phyloP scores from a whole-genome alignment of 2,888 invertebrate species.

The Ormyrus nitidulus region DNA sequence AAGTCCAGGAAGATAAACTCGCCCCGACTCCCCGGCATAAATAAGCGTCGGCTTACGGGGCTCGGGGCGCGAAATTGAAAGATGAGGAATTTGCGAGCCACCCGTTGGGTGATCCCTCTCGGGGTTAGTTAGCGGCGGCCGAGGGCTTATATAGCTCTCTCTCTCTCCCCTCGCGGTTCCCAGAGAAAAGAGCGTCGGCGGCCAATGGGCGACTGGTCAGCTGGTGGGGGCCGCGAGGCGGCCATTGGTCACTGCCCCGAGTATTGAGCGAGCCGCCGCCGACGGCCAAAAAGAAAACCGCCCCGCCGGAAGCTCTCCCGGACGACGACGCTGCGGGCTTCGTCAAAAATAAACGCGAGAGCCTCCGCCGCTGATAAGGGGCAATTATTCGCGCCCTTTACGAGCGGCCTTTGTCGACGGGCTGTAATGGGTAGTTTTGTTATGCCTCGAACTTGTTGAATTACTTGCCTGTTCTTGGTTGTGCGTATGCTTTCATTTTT shows the following conservation, averaged over 20 bases:
- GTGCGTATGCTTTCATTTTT: too few species aligned
- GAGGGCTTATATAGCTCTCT: constrained; percentile 62
- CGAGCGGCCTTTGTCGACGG: too few species aligned
- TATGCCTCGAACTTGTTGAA: too few species aligned
- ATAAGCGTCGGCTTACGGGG: constrained; percentile 11
- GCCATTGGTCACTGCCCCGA: constrained; percentile 73
- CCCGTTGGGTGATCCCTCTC: constrained; percentile 71
- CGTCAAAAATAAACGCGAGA: not conserved
- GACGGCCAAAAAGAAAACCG: too few species aligned
- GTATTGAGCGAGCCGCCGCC: constrained; percentile 70
- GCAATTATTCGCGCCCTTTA: too few species aligned
- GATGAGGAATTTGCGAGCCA: constrained; percentile 60
- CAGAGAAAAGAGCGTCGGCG: constrained; percentile 48
- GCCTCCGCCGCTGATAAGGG: too few species aligned
- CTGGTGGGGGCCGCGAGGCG: constrained; percentile 69
- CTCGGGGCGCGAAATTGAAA: constrained; percentile 49
- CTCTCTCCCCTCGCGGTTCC: constrained; percentile 30
- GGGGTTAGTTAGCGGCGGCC: constrained; percentile 71
- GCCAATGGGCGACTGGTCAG: constrained; percentile 74
- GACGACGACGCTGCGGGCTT: not conserved
- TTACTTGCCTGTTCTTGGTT: too few species aligned
- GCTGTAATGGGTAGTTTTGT: too few species aligned
- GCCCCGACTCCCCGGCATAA: not conserved
- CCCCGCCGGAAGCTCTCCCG: constrained; percentile 60
- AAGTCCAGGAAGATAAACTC: not conserved